Evolutionary conservation across 2,797 vertebrate genomes (phyloP), one percentile per base, ranked within the genome.

Genomic region (Sparus aurata): DNA sequence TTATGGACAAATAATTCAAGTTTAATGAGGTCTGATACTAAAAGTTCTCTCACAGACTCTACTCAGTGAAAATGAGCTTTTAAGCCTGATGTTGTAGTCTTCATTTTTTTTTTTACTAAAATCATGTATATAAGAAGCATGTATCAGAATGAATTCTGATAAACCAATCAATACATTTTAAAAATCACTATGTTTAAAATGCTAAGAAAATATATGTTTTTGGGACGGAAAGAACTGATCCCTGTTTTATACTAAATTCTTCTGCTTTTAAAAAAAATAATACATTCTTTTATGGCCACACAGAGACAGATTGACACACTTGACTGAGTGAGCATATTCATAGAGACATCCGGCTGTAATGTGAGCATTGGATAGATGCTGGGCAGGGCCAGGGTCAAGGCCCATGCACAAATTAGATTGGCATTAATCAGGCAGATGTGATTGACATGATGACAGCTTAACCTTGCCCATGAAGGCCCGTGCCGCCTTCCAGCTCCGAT

Each of bases 391-490:
- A 57, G 84, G 91, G 91, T 94, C 95, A 95, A 94, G 95, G 95
- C 80, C 86, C 71, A 66, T 65, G 67, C 77, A 87, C 82, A 92
- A 92, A 94, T 95, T 86, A 94, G 90, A 94, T 75, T 85, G 88
- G 76, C 83, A 93, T 95, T 91, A 91, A 93, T 95, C 91, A 94
- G 85, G 90, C 83, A 83, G 89, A 86, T 86, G 86, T 83, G 86
- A 90, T 72, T 77, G 88, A 91, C 84, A 86, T 62, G 81, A 80
- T 91, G 93, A 93, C 88, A 93, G 92, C 82, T 92, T 96, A 92
- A 97, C 95, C 96, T 97, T 97, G 93, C 96, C 95, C 95, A 96
- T 96, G 94, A 97, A 96, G 89, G 94, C 88, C 86, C 90, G 92
- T 27, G 95, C 94, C 0, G 95, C 94, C 90, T 96, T 97, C 95